Evolutionary conservation across 2,888 invertebrate genomes (phyloP).

Genomic region (Octonoba sinensis): DNA sequence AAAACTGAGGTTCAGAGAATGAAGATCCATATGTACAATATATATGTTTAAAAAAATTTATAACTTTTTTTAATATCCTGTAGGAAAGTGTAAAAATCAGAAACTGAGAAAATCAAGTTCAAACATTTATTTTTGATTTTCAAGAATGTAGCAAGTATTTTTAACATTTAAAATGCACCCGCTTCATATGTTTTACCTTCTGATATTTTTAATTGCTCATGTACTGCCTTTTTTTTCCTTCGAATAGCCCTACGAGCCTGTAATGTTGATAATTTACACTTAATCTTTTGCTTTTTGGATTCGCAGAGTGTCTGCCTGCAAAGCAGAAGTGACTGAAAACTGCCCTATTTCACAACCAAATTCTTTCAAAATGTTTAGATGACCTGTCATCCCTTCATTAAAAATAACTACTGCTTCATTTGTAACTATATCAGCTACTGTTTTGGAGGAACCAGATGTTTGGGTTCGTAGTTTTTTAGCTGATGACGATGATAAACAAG

Average conservation of each 20-base stretch:
- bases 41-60: neutral
- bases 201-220: no score
- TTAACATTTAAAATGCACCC: constrained; percentile 4
- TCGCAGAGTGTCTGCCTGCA: neutral
- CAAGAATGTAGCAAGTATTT: neutral
- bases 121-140: constrained; percentile 6
- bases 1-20: constrained; percentile 7
- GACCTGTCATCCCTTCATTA: no score
- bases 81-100: neutral
- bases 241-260: no score
- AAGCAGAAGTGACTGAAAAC: neutral
- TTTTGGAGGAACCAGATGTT: neutral
- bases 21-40: neutral
- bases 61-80: constrained; percentile 9
- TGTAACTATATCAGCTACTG: constrained; percentile 15
- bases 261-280: neutral
- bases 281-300: neutral
- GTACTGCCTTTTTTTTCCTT: no score
- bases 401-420: no score
- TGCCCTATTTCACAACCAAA: no score
- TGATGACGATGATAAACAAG: no score
- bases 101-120: constrained; percentile 4
- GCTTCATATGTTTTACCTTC: no score
- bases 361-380: no score
- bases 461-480: no score